Conservation (phyloP, 2,113 vertebrate genomes). For the Anarrhichthys ocellatus region DNA sequence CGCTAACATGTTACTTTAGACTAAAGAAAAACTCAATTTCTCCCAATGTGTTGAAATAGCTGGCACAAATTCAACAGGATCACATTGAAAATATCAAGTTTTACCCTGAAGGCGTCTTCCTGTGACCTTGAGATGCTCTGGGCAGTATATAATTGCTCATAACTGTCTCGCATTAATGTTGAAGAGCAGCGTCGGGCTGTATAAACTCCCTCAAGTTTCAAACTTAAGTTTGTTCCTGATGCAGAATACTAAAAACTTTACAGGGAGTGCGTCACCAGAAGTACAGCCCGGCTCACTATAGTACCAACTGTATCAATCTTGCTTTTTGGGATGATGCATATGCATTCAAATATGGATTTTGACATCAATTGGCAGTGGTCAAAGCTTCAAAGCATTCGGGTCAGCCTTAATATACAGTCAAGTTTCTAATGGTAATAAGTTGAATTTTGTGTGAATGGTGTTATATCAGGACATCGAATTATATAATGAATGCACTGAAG, state of each 20-base stretch:
- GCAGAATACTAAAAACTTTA: background rate
- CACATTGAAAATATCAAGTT: constrained; percentile 1
- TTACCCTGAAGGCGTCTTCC: constrained; percentile 6
- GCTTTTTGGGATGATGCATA: background rate
- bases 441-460: background rate
- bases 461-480: constrained; percentile 11
- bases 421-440: constrained; percentile 11
- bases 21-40: background rate
- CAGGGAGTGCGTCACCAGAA: background rate
- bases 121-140: constrained; percentile 16
- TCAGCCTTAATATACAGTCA: background rate
- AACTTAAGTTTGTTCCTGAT: background rate
- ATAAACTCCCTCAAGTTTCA: background rate
- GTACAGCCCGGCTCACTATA: background rate
- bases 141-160: constrained; percentile 9
- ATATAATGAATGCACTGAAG: constrained; percentile 19
- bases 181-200: background rate
- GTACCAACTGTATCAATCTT: background rate
- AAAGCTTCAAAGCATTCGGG: background rate
- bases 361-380: background rate
- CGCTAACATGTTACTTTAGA: constrained; percentile 17
- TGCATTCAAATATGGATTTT: background rate
- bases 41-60: background rate
- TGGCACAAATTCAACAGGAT: constrained; percentile 2
- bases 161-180: constrained; percentile 1